Evolutionary conservation across 2,113 vertebrate genomes (phyloP), one percentile per base, ranked within the genome.

Genomic region (Rattus rattus): DNA sequence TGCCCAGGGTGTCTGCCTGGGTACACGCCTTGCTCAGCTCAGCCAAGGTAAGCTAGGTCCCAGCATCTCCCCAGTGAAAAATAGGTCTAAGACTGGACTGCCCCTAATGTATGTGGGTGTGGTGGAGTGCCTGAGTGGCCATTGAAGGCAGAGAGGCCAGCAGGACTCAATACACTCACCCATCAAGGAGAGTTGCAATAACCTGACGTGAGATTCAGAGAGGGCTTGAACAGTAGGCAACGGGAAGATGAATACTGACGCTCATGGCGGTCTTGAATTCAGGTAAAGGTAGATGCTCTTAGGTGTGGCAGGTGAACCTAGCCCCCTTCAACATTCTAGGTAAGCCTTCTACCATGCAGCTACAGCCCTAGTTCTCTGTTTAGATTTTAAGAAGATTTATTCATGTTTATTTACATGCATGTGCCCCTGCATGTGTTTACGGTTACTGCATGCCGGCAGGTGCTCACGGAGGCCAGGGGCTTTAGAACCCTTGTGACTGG

Each of bases 11-110:
- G 93, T 61, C 96, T 92, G 97, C 61, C 92, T 98, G 81, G 92
- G 95, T 30, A 95, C 95, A 0, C 97, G 95, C 16, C 94, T 97
- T 0, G 9, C 94, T 85, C 98, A 98, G 87, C 96, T 97, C 65
- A 98, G 97, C 89, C 97, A 97, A 97, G 97, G 97, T 97, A 90
- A 97, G 97, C 43, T 39, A 2, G 54, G 52, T 36, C 75, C 79
- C 43, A 49, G 87, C 75, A 61, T n/a, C 79, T 56, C 86, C 59
- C 69, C 30, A 20, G 54, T 63, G 30, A 96, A 72, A 86, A 73
- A 75, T 28, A 70, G 75, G 91, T 54, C 93, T 65, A 22, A 65
- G 61, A 86, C 43, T 72, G 70, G 26, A 39, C 30, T 70, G 22
- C 72, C 70, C 63, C 63, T 59, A 33, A 75, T 7, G 39, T 39